phyloP scores from a whole-genome alignment of 2,113 vertebrate genomes.

The Phocoena phocoena region DNA sequence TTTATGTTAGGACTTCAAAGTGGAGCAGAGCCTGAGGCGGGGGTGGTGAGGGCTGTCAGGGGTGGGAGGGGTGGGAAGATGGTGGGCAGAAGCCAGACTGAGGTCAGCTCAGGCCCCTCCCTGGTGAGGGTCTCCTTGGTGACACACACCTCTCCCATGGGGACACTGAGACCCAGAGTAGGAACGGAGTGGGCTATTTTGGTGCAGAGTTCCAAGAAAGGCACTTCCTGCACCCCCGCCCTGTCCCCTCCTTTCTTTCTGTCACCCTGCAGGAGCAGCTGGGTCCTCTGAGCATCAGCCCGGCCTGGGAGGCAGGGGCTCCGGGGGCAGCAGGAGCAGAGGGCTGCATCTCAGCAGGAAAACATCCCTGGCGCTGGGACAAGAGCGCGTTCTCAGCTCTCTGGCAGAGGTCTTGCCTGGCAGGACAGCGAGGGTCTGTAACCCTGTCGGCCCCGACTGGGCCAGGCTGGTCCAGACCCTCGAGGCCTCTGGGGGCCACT shows the following conservation, averaged over 20 bases:
- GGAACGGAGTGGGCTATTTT: conserved; percentile 64
- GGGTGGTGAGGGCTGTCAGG: neutral
- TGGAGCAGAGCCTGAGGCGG: neutral
- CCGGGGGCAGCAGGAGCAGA: neutral
- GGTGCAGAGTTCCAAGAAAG: conserved; percentile 71
- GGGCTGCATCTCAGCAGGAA: neutral
- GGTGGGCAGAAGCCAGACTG: neutral
- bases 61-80: neutral
- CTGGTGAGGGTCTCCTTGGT: conserved; percentile 67
- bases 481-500: neutral
- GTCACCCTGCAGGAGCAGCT: conserved; percentile 18
- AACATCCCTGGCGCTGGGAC: neutral
- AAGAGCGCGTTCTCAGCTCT: neutral
- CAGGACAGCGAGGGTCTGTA: conserved; percentile 1
- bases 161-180: conserved; percentile 48
- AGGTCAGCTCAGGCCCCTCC: conserved; percentile 47
- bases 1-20: conserved; percentile 81
- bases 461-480: neutral
- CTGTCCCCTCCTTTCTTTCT: conserved; percentile 49
- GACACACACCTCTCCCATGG: conserved; percentile 36
- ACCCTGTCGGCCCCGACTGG: neutral
- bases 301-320: neutral
- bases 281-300: neutral
- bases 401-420: conserved; percentile 40
- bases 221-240: conserved; percentile 61